Base-by-base conservation (phyloP, 2,888 invertebrate genomes). In the Caenorhabditis macrosperma region DNA sequence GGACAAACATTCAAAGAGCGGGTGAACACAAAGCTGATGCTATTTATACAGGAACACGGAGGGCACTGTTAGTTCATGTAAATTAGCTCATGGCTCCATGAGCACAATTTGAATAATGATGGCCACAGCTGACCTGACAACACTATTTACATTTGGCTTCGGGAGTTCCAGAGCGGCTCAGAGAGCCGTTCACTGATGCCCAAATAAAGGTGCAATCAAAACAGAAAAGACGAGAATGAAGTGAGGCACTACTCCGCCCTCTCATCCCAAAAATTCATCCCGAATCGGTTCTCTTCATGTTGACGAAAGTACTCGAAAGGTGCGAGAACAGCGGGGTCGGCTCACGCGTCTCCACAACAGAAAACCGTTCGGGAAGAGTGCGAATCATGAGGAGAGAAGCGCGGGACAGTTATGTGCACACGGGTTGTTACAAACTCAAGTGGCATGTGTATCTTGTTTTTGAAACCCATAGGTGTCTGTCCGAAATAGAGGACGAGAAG, bases 261-360 rank as follows among this genome's bases (percentile, higher is more conserved):
- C 69, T 41, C 46, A 60, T 20, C 50, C 55, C 33, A 50, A 22
- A 63, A 61, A 64, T 64, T 72, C 64, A 66, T 64, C 64, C 64
- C 74, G 57, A 64, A 64, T 50, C 48, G 57, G 57, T 72, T 7
- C 20, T n/a, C 41, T 1, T 17, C 61, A 61, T 75, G 67, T 76
- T 76, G 76, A 76, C 76, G 55, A 61, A 76, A 76, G 76, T 68
- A 67, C 76, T 76, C 68, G 76, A 76, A 76, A 68, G 76, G 76
- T 76, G 76, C 63, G 76, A 74, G 64, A 76, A 76, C 67, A 63
- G 61, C 48, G 44, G 57, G 74, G 30, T 15, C 12, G 12, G 52
- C 76, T 76, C 76, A 76, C 76, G 76, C 76, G 54, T 68, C 76
- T 41, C 61, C 68, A 64, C 63, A 57, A 48, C 59, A 63, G 46